Evolutionary conservation across 2,888 invertebrate genomes (phyloP), one percentile per base, ranked within the genome.

Genomic region (Melikaiella ostensackeni): DNA sequence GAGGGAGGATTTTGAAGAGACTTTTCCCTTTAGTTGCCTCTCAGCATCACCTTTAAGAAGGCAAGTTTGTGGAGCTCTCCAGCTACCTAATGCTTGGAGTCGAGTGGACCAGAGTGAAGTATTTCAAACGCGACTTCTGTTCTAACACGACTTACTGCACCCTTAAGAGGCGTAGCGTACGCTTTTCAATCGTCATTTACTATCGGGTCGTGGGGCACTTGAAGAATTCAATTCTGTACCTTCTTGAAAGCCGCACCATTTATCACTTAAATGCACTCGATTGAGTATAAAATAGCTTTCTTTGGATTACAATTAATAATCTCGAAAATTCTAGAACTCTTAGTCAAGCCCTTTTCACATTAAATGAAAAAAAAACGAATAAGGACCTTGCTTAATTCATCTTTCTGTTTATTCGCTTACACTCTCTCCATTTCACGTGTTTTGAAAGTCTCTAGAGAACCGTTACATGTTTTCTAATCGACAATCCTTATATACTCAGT

Each of bases 141-240:
- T 70, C 70, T 70, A 70, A 70, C 70, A 70, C 70, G 70, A 50
- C 70, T 70, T 70, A 70, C 70, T 70, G 50, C 70, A 70, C 50
- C 30, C 70, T 70, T 50, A 70, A 70, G 50, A 30, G 50, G 50
- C 50, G 50, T 70, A 50, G 70, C 70, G 33, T 70, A 33, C 50
- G 30, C 70, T 70, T 70, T 70, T 70, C 70, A 70, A 70, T 50
- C 70, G 70, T 70, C 70, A 50, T 70, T 70, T 70, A 33, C 70
- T 46, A 50, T 70, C 50, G 30, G 46, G 50, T 27, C 19, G 9
- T 50, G 70, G 19, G 46, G 30, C 33, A 30, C 46, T 70, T 70
- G 50, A 46, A 70, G 5, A 70, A 70, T 50, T 70, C 50, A 70
- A 70, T 50, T 70, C 30, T 27, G 7, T 50, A 3, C 24, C 30